Evolutionary conservation across 2,888 invertebrate genomes (phyloP).

Genomic region (Chloroclystis v-ata): DNA sequence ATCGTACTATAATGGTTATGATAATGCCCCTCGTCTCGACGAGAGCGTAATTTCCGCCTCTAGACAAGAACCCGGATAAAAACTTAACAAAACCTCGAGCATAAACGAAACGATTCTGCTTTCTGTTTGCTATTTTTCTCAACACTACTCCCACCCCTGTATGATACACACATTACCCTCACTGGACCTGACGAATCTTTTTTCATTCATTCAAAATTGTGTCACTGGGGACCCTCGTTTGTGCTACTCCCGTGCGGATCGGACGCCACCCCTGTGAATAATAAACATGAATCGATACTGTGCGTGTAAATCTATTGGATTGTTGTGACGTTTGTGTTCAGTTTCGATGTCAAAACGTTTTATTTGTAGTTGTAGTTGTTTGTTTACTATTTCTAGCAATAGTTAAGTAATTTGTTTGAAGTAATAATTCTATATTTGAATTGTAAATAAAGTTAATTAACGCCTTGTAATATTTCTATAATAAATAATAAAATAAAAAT

Average conservation of each 20-base stretch:
- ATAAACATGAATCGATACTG: slow-evolving; percentile 27
- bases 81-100: slow-evolving; percentile 1
- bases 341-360: slow-evolving; percentile 15
- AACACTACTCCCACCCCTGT: slow-evolving; percentile 15
- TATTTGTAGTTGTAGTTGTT: slow-evolving; percentile 1
- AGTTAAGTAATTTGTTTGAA: too few species aligned
- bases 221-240: slow-evolving; percentile 52
- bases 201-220: slow-evolving; percentile 53
- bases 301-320: slow-evolving; percentile 25
- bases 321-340: slow-evolving; percentile 21
- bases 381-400: too few species aligned
- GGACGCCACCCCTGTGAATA: slow-evolving; percentile 35
- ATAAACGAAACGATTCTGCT: slow-evolving; percentile 3
- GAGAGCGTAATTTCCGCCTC: slow-evolving; percentile 14
- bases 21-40: slow-evolving; percentile 42
- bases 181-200: slow-evolving; percentile 38
- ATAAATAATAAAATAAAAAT: too few species aligned
- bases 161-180: slow-evolving; percentile 30
- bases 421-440: too few species aligned
- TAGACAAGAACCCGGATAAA: slow-evolving; percentile 8
- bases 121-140: slow-evolving; percentile 6
- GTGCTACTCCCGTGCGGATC: slow-evolving; percentile 37
- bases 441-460: too few species aligned
- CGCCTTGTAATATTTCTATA: too few species aligned
- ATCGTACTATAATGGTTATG: slow-evolving; percentile 51